Conservation (phyloP, 2,113 vertebrate species). For the Neolamprologus longior region DNA sequence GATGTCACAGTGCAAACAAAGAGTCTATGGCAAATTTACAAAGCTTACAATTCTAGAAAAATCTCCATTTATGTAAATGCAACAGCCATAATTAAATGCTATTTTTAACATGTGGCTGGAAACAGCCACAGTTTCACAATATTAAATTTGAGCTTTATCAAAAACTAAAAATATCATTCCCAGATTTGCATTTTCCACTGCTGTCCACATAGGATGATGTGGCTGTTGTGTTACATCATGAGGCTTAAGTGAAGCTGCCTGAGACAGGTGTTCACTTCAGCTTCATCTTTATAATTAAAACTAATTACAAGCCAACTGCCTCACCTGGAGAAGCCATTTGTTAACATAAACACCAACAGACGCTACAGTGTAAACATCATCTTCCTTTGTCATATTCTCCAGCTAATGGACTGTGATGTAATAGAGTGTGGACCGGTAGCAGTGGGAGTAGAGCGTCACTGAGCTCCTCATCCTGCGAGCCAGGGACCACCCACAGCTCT, state of each 20-base stretch:
- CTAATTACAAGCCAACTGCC: background rate
- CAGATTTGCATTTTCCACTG: background rate
- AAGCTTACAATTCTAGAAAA: background rate
- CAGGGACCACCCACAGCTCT: conserved; percentile 40
- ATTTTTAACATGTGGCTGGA: background rate
- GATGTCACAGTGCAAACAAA: background rate
- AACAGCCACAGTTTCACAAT: background rate
- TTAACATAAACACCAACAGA: background rate
- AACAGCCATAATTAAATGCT: background rate
- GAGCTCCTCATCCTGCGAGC: background rate
- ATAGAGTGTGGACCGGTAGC: background rate
- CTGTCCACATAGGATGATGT: background rate
- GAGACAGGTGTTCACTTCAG: background rate
- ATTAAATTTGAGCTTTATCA: background rate
- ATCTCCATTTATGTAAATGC: background rate
- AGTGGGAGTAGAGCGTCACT: conserved; percentile 25
- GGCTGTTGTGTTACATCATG: background rate
- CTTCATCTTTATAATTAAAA: background rate
- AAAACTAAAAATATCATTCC: background rate
- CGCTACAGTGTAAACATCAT: background rate
- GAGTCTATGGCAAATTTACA: background rate
- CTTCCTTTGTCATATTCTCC: background rate
- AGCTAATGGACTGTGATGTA: background rate
- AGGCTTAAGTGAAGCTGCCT: background rate
- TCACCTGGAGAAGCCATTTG: background rate